These are phyloP conservation scores for Athalia cordata DNA, from an alignment of 2,888 invertebrate species.

Conservation along the genomic window DNA sequence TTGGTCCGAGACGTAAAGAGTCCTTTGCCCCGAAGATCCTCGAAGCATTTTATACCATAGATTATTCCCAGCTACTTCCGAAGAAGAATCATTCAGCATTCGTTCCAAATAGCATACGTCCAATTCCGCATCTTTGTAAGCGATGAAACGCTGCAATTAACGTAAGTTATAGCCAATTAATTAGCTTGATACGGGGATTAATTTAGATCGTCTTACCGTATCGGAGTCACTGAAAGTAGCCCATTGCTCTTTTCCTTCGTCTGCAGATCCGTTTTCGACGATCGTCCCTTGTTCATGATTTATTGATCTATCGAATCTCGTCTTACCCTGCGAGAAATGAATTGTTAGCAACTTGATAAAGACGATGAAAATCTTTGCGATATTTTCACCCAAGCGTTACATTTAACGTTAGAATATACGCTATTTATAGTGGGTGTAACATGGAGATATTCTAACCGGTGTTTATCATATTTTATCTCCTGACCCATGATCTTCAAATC, in stretches of 20 bases:
- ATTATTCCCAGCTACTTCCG: conserved; percentile 34
- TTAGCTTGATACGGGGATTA: not conserved
- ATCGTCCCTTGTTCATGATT: conserved; percentile 36
- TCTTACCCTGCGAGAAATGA: conserved; percentile 58
- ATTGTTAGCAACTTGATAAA: not conserved
- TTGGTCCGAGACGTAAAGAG: conserved; percentile 66
- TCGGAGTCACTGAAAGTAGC: conserved; percentile 62
- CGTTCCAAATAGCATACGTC: conserved; percentile 73
- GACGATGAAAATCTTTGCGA: too few relatives aligned
- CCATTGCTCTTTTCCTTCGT: conserved; percentile 49
- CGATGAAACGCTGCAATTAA: conserved; percentile 70
- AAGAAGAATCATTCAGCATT: conserved; percentile 57
- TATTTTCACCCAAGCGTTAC: not conserved
- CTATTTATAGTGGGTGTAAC: conserved; percentile 11
- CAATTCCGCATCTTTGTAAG: conserved; percentile 71
- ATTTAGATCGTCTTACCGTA: conserved; percentile 59
- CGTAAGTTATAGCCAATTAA: not conserved
- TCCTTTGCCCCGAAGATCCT: conserved; percentile 46
- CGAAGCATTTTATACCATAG: conserved; percentile 46
- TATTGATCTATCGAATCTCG: conserved; percentile 62
- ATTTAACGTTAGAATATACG: conserved; percentile 2
- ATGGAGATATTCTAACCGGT: conserved; percentile 23
- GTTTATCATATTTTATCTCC: conserved; percentile 57
- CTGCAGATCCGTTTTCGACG: conserved; percentile 23
- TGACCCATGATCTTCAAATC: conserved; percentile 66